These are phyloP conservation scores for Mastomys natalensis DNA, from an alignment of 2,113 vertebrate species.

Conservation along the genomic window DNA sequence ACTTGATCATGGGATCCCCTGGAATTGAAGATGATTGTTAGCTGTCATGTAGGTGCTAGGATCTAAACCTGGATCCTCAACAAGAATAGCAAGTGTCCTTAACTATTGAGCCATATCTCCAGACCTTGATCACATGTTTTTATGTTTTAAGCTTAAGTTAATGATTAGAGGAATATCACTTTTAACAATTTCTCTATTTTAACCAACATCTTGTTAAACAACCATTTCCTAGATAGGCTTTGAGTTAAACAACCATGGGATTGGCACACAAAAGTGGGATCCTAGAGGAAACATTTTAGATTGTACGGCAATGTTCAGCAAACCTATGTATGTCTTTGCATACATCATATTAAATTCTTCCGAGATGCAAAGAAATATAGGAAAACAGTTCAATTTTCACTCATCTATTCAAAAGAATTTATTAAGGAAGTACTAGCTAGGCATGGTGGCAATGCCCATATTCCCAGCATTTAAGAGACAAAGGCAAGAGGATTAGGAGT, in stretches of 20 bases:
- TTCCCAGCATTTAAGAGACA: neutral
- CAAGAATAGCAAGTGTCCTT: neutral
- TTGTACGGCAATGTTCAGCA: neutral
- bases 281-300: neutral
- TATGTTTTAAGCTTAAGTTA: slow-evolving; percentile 30
- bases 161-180: neutral
- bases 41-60: neutral
- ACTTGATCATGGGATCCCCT: neutral
- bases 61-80: neutral
- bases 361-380: neutral
- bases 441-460: neutral
- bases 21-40: neutral
- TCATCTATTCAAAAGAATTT: neutral
- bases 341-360: neutral
- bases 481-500: neutral
- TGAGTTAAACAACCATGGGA: neutral
- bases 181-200: neutral
- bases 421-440: neutral
- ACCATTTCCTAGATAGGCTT: neutral
- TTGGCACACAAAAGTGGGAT: neutral
- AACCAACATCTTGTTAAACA: slow-evolving; percentile 10
- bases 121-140: neutral
- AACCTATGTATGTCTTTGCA: neutral
- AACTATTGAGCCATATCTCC: neutral
- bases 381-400: neutral